phyloP scores from a whole-genome alignment of 2,113 vertebrate species.

The Rhea americana region DNA sequence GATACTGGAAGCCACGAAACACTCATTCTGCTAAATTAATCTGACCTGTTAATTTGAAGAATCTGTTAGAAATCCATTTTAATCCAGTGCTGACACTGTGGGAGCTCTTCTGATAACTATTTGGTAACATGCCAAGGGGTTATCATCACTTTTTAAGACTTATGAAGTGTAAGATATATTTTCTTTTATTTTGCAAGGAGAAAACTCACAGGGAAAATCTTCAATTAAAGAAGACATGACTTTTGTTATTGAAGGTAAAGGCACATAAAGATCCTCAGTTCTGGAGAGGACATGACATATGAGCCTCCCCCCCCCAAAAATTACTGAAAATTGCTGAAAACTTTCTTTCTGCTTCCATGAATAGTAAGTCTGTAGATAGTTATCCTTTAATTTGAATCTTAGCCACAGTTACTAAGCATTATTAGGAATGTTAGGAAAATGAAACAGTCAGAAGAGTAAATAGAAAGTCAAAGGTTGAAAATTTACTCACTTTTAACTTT shows the following conservation, averaged over 20 bases:
- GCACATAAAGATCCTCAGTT: not conserved
- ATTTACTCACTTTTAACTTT: not conserved
- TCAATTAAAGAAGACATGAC: not conserved
- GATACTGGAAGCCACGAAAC: not conserved
- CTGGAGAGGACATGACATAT: not conserved
- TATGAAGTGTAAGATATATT: not conserved
- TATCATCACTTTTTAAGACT: not conserved
- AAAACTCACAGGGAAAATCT: not conserved
- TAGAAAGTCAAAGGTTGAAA: not conserved
- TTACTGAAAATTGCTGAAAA: not conserved
- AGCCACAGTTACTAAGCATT: not conserved
- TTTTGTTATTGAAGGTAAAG: not conserved
- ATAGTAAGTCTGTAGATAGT: not conserved
- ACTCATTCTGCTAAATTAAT: constrained; percentile 8
- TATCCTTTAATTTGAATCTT: not conserved
- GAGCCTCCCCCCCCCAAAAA: accelerated
- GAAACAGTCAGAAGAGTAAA: not conserved
- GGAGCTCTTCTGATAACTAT: not conserved
- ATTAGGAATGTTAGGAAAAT: not conserved
- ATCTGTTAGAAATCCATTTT: constrained; percentile 20
- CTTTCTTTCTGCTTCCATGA: not conserved
- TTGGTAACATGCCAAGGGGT: not conserved
- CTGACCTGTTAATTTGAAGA: constrained; percentile 6
- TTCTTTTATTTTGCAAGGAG: not conserved
- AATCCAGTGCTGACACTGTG: not conserved